Conservation (phyloP, 2,113 vertebrate genomes). For the Petaurus breviceps region DNA sequence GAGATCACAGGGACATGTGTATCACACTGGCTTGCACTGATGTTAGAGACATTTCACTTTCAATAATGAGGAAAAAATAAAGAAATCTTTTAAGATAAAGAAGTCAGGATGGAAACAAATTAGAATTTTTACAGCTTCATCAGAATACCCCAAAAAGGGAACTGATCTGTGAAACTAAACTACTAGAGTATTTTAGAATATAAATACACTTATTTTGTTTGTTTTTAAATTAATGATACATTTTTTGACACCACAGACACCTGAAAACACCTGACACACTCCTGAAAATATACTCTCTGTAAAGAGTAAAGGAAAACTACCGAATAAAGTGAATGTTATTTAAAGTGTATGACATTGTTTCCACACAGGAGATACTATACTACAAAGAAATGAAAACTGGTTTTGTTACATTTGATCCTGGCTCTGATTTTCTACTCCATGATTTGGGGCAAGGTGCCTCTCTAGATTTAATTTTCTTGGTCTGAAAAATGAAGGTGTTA, state of each 20-base stretch:
- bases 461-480: not conserved
- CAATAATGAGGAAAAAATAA: not conserved
- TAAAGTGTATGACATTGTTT: not conserved
- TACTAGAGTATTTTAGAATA: not conserved
- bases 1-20: not conserved
- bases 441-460: not conserved
- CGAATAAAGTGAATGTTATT: not conserved
- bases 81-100: not conserved
- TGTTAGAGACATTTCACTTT: not conserved
- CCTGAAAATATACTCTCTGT: not conserved
- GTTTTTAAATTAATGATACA: not conserved
- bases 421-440: not conserved
- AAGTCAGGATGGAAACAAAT: not conserved
- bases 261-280: not conserved
- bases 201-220: not conserved
- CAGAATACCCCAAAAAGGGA: constrained; percentile 13
- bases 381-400: not conserved
- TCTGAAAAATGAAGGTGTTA: not conserved
- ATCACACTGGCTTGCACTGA: not conserved
- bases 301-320: not conserved
- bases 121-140: not conserved
- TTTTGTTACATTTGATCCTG: not conserved
- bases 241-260: not conserved
- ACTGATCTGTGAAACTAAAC: too few species aligned
- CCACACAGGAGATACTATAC: not conserved